Conservation (phyloP, 2,888 invertebrate species). For the Sphaerophoria taeniata region DNA sequence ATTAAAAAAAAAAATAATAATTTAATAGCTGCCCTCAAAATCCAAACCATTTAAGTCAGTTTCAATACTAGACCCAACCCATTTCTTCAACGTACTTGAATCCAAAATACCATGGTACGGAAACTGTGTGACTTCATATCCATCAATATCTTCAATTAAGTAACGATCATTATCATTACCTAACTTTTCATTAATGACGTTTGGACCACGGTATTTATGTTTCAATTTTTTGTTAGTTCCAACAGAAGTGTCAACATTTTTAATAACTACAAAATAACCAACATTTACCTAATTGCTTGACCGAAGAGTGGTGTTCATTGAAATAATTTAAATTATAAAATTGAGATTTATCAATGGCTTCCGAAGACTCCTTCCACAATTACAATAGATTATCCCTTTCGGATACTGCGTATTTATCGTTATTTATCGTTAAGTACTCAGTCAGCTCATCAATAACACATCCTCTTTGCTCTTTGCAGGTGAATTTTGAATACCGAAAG, state of each 20-base stretch:
- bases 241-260: conserved; percentile 19
- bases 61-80: neutral
- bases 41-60: conserved; percentile 4
- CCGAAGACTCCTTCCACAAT: no score
- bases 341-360: conserved; percentile 3
- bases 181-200: neutral
- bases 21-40: neutral
- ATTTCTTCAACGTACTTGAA: neutral
- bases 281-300: conserved; percentile 1
- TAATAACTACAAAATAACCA: conserved; percentile 16
- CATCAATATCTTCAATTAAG: neutral
- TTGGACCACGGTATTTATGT: no score
- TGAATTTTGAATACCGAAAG: no score
- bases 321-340: conserved; percentile 16
- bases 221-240: conserved; percentile 29
- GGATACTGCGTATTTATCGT: no score
- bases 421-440: no score
- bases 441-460: no score
- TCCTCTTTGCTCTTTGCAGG: no score
- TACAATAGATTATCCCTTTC: no score
- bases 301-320: conserved; percentile 3
- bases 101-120: conserved; percentile 15
- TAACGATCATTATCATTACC: no score
- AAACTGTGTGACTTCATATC: conserved; percentile 17
- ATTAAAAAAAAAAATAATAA: no score